Evolutionary conservation across 1,140 invertebrate genomes (phyloP).

Genomic region (Heliconius himera): DNA sequence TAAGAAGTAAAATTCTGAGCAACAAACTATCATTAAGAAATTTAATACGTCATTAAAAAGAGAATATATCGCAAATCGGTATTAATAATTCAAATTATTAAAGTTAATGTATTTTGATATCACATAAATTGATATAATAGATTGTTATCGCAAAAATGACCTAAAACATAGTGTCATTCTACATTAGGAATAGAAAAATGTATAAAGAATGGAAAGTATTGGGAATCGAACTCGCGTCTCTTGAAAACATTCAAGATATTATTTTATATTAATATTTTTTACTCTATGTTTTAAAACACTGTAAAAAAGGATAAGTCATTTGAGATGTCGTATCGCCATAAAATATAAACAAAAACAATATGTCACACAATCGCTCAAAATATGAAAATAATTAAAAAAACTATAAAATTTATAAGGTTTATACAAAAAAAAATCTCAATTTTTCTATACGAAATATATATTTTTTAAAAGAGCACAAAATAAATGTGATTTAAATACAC

Average conservation of each 20-base stretch:
- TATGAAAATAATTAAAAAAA: too few species aligned
- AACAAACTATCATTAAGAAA: neutral
- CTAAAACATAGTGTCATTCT: neutral
- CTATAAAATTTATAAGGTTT: neutral
- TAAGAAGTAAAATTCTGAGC: constrained; percentile 8
- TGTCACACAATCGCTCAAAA: too few species aligned
- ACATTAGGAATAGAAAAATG: too few species aligned
- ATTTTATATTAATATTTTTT: too few species aligned
- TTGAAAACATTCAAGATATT: too few species aligned
- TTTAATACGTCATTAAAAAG: neutral
- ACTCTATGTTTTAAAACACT: too few species aligned
- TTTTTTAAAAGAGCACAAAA: too few species aligned
- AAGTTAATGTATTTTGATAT: neutral
- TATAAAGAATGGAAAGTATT: too few species aligned
- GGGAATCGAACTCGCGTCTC: too few species aligned
- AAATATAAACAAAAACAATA: too few species aligned
- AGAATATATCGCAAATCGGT: neutral
- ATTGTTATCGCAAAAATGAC: constrained; percentile 1
- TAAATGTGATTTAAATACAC: neutral
- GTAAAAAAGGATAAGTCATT: too few species aligned
- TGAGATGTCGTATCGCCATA: too few species aligned
- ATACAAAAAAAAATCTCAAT: neutral
- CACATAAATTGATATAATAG: neutral
- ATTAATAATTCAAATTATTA: constrained; percentile 4
- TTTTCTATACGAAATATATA: neutral